Evolutionary conservation across 2,113 vertebrate species (phyloP).

Genomic region (Lepus europaeus): DNA sequence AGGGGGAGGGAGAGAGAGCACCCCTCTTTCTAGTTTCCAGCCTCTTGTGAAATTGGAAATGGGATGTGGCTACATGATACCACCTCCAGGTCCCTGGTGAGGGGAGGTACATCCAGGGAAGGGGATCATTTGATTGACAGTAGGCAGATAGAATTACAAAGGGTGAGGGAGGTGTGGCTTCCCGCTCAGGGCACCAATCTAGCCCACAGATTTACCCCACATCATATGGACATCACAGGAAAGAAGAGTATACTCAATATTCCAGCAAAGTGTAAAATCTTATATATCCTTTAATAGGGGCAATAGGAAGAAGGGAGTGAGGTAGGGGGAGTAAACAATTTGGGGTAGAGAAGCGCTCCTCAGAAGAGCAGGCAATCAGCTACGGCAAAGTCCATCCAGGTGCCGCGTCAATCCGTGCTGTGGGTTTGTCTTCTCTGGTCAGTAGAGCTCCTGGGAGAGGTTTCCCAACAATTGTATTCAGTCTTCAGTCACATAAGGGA

Average conservation of each 20-base stretch:
- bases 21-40: too few relatives aligned
- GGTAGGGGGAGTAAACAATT: not conserved
- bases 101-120: too few relatives aligned
- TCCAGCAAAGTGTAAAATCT: not conserved
- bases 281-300: not conserved
- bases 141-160: too few relatives aligned
- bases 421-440: not conserved
- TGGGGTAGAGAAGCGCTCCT: not conserved
- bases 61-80: too few relatives aligned
- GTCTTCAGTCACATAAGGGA: not conserved
- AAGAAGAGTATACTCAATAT: not conserved
- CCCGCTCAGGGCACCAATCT: too few relatives aligned
- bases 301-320: not conserved
- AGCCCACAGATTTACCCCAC: not conserved
- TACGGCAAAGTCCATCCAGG: not conserved
- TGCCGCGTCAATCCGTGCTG: not conserved
- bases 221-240: not conserved
- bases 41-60: too few relatives aligned
- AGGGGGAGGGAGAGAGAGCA: too few relatives aligned
- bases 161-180: too few relatives aligned
- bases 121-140: too few relatives aligned
- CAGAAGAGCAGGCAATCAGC: not conserved
- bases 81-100: too few relatives aligned
- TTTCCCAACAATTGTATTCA: not conserved
- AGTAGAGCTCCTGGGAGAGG: not conserved